Base-by-base conservation (phyloP, 2,797 vertebrate species). In the Pseudomugil gertrudae region DNA sequence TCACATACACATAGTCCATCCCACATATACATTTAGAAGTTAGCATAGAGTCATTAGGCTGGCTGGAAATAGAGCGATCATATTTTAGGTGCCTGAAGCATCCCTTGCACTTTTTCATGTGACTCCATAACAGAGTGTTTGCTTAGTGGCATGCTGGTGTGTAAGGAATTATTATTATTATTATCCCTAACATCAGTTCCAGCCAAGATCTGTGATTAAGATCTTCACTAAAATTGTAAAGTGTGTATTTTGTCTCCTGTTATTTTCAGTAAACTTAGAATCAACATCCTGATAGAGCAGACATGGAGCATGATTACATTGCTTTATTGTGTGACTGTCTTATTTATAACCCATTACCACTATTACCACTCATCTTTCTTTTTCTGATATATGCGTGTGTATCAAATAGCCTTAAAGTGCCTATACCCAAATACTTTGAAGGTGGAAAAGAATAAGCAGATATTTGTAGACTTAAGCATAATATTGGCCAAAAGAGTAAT, bases 51-150 rank as follows among this genome's bases (percentile, higher is more conserved):
- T 67, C 54, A 61, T 62, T 2, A 3, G 48, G 45, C 69, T 45
- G 23, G 63, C 83, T 69, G 67, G 64, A 87, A 88, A 89, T 81
- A 84, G 76, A 76, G 52, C 53, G 79, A 75, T 81, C 71, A 66
- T 64, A 60, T 68, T 72, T 74, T 74, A 60, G 64, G 40, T 52
- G 40, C 70, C 27, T 48, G 32, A 57, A 62, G 65, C 69, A 67
- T 84, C 59, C 38, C 32, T 63, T 61, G 47, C 56, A 66, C 76
- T 38, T 53, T 35, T 57, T 76, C 79, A 81, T 84, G 43, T 66
- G 63, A 84, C 35, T 54, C 60, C 51, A 47, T 57, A 52, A 52
- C 53, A 33, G 63, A 68, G 58, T 59, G 67, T 80, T 73, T 62
- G 60, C 51, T 19, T 19, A 10, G 24, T 68, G 57, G 26, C 17